Evolutionary conservation across 1,140 invertebrate genomes (phyloP), one percentile per base, ranked within the genome.

Genomic region (Bombus picipes): DNA sequence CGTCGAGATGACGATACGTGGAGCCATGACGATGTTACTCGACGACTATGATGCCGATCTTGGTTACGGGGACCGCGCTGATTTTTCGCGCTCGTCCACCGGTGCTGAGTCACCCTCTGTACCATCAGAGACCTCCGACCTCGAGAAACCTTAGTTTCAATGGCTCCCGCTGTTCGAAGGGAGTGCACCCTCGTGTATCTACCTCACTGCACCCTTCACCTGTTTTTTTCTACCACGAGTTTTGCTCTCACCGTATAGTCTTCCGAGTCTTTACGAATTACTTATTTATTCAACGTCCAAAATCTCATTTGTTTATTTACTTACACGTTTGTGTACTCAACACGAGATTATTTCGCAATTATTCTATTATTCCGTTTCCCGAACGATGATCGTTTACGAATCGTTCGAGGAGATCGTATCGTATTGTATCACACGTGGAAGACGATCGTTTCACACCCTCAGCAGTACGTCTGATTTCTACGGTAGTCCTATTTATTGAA

Each of bases 81-180:
- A 57, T 80, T 79, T 73, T 65, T 62, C 81, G 87, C 81, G 85
- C 81, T 88, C 87, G 83, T 90, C 87, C 82, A 70, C 84, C 87
- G 90, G 8, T 77, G 68, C 72, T 87, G 79, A 81, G 73, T 91
- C 81, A 87, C 85, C 85, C 65, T 74, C 39, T 82, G 77, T 87
- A 91, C 87, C 87, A 91, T 90, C 81, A 90, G 89, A 32, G 87
- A 76, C 70, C 84, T 78, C 59, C 87, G 43, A 59, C 77, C 32
- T 82, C 81, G 77, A 77, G 43, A 71, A 81, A 77, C 75, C 72
- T 81, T 47, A 73, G 59, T 65, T 62, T 28, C 65, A 37, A 73
- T 32, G 83, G 59, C 68, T 77, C 76, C 78, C 6, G 83, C 62
- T 59, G 79, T 43, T 73, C 59, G 22, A 32, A 39, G 34, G 57